Conservation (phyloP, 2,797 vertebrate genomes). For the Myoxocephalus aenaeus region DNA sequence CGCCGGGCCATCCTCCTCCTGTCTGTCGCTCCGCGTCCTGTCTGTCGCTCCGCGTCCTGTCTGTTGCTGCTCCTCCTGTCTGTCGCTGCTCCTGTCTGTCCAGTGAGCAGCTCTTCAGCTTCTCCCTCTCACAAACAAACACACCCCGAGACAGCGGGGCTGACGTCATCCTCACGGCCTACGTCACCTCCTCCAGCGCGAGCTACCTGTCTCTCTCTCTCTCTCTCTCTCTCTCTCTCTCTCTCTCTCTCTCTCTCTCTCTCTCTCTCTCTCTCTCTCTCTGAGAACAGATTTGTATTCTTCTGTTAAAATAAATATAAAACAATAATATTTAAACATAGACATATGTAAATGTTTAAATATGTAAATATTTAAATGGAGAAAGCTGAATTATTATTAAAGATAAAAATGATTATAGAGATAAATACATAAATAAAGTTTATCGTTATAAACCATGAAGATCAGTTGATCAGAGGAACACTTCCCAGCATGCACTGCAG, state of each 20-base stretch:
- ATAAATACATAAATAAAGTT: too few relatives aligned
- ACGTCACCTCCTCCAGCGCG: conserved; percentile 55
- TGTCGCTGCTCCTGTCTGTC: background rate
- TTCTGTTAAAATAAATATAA: background rate
- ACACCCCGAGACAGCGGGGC: conserved; percentile 60
- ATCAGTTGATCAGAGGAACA: too few relatives aligned
- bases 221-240: background rate
- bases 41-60: background rate
- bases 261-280: too few relatives aligned
- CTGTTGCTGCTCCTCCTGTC: background rate
- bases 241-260: background rate
- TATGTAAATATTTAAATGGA: too few relatives aligned
- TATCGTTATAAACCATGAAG: too few relatives aligned
- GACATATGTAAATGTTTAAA: too few relatives aligned
- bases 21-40: background rate
- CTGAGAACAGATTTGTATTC: too few relatives aligned
- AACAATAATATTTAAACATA: too few relatives aligned
- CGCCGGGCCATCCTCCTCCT: conserved; percentile 68
- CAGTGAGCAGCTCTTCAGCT: conserved; percentile 35
- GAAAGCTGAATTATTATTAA: too few relatives aligned
- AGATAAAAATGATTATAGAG: too few relatives aligned
- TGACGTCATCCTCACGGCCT: conserved; percentile 60
- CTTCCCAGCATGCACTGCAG: too few relatives aligned
- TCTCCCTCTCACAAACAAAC: conserved; percentile 73
- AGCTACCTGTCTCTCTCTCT: background rate